A percentile compares a stretch with the other conserved stretches of the same genome.
phyloP scores from a whole-genome alignment of 2,797 vertebrate genomes.

The Hybognathus amarus region DNA sequence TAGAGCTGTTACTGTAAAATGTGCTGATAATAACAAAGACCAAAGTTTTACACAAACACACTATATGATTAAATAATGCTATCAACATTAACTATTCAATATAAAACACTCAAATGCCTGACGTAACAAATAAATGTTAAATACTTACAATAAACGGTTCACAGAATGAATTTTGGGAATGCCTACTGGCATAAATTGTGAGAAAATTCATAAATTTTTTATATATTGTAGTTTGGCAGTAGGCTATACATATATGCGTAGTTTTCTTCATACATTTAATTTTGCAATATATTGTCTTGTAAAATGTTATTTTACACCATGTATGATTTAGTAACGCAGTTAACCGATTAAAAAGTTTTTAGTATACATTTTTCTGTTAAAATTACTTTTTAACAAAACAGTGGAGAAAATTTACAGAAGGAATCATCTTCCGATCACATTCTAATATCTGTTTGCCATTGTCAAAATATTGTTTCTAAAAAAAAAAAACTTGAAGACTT shows the following conservation, averaged over 20 bases:
- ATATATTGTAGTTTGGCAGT: neutral
- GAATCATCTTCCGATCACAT: neutral
- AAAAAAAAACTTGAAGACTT: too few species aligned
- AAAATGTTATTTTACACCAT: neutral
- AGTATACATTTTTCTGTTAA: neutral
- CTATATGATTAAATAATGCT: neutral
- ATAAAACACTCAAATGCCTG: neutral
- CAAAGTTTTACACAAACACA: neutral
- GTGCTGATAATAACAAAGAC: neutral
- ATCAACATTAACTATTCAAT: neutral
- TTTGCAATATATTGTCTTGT: neutral
- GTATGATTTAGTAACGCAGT: neutral
- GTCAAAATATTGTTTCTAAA: too few species aligned
- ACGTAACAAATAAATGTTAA: neutral
- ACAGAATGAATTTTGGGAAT: neutral
- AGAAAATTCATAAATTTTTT: neutral
- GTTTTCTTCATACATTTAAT: neutral
- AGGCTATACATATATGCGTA: too few species aligned
- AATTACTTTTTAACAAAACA: neutral
- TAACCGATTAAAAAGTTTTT: neutral
- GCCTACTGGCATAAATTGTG: neutral
- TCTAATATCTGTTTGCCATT: neutral
- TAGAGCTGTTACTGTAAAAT: neutral
- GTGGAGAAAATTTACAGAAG: neutral
- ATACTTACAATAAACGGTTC: neutral